Conservation (phyloP, 2,113 vertebrate species). For the Nanorana parkeri region DNA sequence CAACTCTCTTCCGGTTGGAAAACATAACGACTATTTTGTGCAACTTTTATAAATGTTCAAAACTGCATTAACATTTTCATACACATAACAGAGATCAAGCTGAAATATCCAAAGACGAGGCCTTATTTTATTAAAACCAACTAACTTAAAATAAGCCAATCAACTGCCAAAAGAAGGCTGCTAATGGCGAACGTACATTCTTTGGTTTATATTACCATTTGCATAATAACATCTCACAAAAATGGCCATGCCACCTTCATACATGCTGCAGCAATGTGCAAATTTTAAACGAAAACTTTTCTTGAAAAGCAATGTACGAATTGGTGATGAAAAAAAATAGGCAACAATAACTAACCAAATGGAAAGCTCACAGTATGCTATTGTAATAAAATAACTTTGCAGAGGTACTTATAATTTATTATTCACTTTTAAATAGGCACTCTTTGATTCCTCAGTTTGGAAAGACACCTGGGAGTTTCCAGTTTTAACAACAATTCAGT, state of each 20-base stretch:
- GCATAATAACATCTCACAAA: background rate
- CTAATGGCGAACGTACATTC: background rate
- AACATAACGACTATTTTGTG: no score
- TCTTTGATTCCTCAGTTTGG: background rate
- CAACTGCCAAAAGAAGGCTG: no score
- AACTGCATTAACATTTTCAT: no score
- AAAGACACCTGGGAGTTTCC: background rate
- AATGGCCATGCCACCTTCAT: background rate
- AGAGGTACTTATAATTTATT: background rate
- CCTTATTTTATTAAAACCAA: no score
- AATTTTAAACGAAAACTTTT: background rate
- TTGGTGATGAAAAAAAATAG: background rate
- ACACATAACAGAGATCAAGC: no score
- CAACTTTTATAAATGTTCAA: no score
- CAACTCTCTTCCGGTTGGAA: no score
- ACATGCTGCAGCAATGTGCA: background rate
- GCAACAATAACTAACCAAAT: background rate
- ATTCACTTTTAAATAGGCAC: background rate
- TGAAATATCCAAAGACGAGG: no score
- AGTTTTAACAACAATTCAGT: background rate
- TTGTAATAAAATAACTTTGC: conserved; percentile 14
- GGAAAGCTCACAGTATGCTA: background rate
- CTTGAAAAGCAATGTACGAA: background rate
- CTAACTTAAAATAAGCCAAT: no score
- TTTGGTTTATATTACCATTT: background rate